phyloP scores from a whole-genome alignment of 2,888 invertebrate genomes.

The Nematopogon swammerdamellus region DNA sequence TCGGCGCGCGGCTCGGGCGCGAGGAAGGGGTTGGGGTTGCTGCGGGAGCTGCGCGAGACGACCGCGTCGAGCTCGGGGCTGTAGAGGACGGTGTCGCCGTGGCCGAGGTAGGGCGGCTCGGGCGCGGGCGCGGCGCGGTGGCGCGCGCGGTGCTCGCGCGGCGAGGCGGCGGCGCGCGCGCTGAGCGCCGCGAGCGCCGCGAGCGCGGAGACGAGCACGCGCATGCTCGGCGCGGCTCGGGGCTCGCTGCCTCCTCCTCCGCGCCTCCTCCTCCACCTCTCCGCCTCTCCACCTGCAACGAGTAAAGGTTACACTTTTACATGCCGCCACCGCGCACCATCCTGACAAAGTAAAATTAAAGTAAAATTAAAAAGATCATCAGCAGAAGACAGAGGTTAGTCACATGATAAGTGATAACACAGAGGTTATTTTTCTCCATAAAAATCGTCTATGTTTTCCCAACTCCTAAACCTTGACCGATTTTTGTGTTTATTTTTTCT shows the following conservation, averaged over 20 bases:
- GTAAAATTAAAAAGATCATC: too few species aligned
- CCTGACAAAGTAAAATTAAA: too few species aligned
- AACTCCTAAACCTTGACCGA: too few species aligned
- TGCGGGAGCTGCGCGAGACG: constrained; percentile 31
- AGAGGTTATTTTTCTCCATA: too few species aligned
- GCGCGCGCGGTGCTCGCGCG: constrained; percentile 50
- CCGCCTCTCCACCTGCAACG: constrained; percentile 21
- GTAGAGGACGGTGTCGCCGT: constrained; percentile 54
- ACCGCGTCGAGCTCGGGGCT: constrained; percentile 54
- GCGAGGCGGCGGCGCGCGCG: constrained; percentile 27
- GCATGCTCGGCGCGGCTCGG: constrained; percentile 40
- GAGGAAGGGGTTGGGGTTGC: constrained; percentile 42
- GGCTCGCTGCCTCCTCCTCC: constrained; percentile 20
- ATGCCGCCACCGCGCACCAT: too few species aligned
- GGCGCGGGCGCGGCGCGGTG: constrained; percentile 42
- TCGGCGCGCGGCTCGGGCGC: constrained; percentile 35
- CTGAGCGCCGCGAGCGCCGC: constrained; percentile 47
- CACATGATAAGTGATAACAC: too few species aligned
- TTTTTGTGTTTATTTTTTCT: too few species aligned
- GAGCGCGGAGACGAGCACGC: constrained; percentile 47
- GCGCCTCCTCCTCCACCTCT: not conserved
- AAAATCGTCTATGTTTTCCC: too few species aligned
- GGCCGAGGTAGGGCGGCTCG: constrained; percentile 50
- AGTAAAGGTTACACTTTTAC: too few species aligned
- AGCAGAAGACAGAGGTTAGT: too few species aligned